Base-by-base conservation (phyloP, 2,113 vertebrate genomes). In the Mastomys natalensis region DNA sequence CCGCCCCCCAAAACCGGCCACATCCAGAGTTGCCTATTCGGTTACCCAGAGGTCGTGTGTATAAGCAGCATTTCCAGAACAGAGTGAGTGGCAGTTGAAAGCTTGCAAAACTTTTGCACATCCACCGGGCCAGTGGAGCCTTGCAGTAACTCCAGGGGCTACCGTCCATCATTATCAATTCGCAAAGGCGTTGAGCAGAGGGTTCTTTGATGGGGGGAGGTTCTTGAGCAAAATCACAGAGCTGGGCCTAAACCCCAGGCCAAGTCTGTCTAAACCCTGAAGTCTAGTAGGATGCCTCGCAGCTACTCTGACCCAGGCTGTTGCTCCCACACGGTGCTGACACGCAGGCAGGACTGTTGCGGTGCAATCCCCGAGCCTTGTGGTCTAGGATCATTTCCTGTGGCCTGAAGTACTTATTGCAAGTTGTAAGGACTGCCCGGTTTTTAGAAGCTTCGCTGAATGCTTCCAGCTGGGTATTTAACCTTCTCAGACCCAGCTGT, bases 381-480 rank as follows among this genome's bases (percentile, higher is more conserved):
- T 98, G 97, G 97, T 97, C 97, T 97, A 94, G 97, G 96, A 96
- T 98, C 95, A 97, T 97, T 98, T 98, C 97, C 97, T 97, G 95
- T 98, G 97, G 96, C 97, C 97, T 94, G 85, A 97, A 97, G 96
- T 97, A 97, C 96, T 96, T 97, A 98, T 96, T 96, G 96, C 96
- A 96, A 98, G 95, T 97, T 97, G 92, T 97, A 97, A 96, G 95
- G 96, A 95, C 93, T 97, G 96, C 96, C 84, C 13, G 31, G 92
- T 94, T 97, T 97, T 89, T 97, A 92, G 92, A 97, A 94, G 95
- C 90, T 94, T 96, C 2, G 7, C 60, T 98, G 97, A 97, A 96
- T 96, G 92, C 96, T 97, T 98, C 96, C 96, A 98, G 97, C 97
- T 98, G 97, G 95, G 95, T 97, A 97, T 97, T 98, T 97, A 98